phyloP scores from a whole-genome alignment of 2,888 invertebrate species.

The Brachycybe producta region DNA sequence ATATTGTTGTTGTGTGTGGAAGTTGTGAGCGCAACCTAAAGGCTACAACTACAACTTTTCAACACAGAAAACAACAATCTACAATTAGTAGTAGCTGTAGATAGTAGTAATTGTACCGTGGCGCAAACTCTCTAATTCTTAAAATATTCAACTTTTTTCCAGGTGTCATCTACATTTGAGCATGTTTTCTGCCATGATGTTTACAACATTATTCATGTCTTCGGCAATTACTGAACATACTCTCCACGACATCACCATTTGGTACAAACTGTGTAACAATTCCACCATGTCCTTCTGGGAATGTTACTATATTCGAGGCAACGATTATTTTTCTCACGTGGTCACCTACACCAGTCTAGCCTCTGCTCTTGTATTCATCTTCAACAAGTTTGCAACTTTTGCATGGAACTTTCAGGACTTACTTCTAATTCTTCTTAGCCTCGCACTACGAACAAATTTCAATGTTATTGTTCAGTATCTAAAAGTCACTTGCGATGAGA shows the following conservation, averaged over 20 bases:
- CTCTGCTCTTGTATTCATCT: background rate
- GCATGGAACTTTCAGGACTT: constrained; percentile 13
- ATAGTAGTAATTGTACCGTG: no score
- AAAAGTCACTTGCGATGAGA: background rate
- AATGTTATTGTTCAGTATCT: background rate
- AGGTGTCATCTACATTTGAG: background rate
- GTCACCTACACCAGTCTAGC: background rate
- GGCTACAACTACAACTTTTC: no score
- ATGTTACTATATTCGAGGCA: constrained; percentile 1
- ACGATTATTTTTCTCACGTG: background rate
- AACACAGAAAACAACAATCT: no score
- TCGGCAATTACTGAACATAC: constrained; percentile 5
- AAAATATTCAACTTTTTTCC: no score
- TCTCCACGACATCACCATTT: constrained; percentile 9
- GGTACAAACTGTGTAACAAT: background rate
- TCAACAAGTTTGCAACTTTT: constrained; percentile 9
- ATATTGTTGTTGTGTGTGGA: no score
- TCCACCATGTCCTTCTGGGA: background rate
- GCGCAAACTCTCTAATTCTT: no score
- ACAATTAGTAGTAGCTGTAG: no score
- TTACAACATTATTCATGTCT: constrained; percentile 1
- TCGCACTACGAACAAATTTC: background rate
- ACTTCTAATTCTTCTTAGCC: background rate
- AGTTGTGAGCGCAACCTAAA: no score
- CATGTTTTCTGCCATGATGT: background rate